Evolutionary conservation across 2,888 invertebrate genomes (phyloP).

Genomic region (Pimpla rufipes): DNA sequence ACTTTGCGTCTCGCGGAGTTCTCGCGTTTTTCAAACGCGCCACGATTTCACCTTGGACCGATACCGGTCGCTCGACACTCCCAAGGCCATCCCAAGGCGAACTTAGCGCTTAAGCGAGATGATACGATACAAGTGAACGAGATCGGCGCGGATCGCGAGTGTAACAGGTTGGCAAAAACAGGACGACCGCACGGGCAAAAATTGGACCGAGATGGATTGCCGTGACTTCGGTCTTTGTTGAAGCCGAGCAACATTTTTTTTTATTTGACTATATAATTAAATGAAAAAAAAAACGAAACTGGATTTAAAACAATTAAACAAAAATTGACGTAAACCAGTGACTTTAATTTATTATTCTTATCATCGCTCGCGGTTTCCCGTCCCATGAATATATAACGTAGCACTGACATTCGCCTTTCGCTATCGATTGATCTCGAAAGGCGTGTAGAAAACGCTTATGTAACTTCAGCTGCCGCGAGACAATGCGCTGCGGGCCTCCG

Average conservation of each 20-base stretch:
- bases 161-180: background rate
- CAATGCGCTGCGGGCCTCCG: no score
- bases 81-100: conserved; percentile 50
- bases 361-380: no score
- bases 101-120: background rate
- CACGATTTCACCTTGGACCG: conserved; percentile 37
- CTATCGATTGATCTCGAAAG: background rate
- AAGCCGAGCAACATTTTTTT: no score
- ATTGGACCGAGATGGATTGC: background rate
- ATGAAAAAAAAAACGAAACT: no score
- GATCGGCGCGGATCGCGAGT: background rate
- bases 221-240: no score
- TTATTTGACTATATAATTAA: no score
- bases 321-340: no score
- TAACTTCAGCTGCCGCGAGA: background rate
- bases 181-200: background rate
- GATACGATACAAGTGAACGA: background rate
- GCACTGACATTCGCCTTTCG: no score
- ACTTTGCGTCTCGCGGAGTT: background rate
- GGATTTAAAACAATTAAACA: no score
- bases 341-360: no score
- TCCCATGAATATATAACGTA: no score
- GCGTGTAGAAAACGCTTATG: background rate
- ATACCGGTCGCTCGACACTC: conserved; percentile 37
- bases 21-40: background rate